phyloP scores from a whole-genome alignment of 2,888 invertebrate genomes.

The Drosophila atroscutellata region DNA sequence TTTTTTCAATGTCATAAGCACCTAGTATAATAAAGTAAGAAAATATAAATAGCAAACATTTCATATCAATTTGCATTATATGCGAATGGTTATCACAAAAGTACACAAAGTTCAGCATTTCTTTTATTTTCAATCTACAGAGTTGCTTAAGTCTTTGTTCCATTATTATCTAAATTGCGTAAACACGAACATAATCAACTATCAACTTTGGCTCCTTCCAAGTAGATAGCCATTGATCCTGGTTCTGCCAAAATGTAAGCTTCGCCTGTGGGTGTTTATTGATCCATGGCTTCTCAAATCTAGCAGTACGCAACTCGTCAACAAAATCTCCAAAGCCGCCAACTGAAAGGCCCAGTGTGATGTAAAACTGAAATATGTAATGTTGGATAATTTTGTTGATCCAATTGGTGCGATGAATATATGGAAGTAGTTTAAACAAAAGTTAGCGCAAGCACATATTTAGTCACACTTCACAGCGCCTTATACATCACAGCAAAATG shows the following conservation, averaged over 20 bases:
- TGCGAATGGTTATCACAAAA: not conserved
- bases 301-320: slow-evolving; percentile 84
- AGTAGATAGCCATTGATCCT: slow-evolving; percentile 88
- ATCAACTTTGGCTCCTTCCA: slow-evolving; percentile 87
- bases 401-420: no score
- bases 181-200: slow-evolving; percentile 83
- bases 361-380: slow-evolving; percentile 88
- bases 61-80: not conserved
- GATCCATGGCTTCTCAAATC: slow-evolving; percentile 89
- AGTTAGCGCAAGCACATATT: no score
- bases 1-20: not conserved
- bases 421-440: no score
- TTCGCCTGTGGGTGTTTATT: slow-evolving; percentile 89
- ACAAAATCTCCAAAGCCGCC: slow-evolving; percentile 91
- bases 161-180: slow-evolving; percentile 67
- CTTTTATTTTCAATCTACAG: not conserved
- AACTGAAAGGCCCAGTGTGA: slow-evolving; percentile 91
- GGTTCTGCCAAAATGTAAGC: slow-evolving; percentile 89
- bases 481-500: no score
- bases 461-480: no score
- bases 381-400: no score
- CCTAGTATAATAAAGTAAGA: not conserved
- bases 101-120: not conserved
- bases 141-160: not conserved
- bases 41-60: not conserved